Conservation (phyloP, 2,113 vertebrate species). For the Emberiza fucata region DNA sequence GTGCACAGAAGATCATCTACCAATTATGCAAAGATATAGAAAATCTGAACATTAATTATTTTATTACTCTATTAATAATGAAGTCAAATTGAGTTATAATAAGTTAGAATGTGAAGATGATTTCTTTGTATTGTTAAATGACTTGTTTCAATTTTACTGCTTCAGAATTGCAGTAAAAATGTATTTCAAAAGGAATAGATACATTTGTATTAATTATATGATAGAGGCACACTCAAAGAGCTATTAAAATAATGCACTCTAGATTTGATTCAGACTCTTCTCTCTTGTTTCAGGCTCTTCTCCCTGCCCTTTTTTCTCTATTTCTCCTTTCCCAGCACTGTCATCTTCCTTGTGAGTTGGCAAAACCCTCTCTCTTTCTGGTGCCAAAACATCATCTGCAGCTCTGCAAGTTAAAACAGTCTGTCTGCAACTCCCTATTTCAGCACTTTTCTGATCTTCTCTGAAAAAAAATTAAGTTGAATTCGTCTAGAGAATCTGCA, state of each 20-base stretch:
- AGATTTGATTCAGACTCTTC: background rate
- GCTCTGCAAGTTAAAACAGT: background rate
- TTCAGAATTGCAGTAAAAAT: conserved; percentile 46
- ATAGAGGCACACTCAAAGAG: background rate
- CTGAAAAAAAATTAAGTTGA: background rate
- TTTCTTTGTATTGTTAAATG: conserved; percentile 55
- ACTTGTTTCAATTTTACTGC: conserved; percentile 65
- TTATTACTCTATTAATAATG: conserved; percentile 55
- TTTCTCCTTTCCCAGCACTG: background rate
- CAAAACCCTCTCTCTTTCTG: background rate
- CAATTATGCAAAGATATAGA: conserved; percentile 35
- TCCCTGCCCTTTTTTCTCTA: background rate
- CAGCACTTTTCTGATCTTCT: conserved; percentile 6
- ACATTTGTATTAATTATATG: conserved; percentile 16
- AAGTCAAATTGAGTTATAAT: conserved; percentile 54
- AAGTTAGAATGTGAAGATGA: conserved; percentile 36
- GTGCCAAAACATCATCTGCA: conserved; percentile 30
- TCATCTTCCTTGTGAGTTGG: background rate
- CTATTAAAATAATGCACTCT: background rate
- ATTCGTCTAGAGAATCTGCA: background rate
- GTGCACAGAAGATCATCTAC: background rate
- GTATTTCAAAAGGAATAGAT: background rate
- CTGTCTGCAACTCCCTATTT: background rate
- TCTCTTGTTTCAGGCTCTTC: background rate
- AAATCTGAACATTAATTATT: conserved; percentile 52